Percentiles rank a stretch among this genome's conserved stretches.
Evolutionary conservation across 1,140 invertebrate species (phyloP).

Genomic region (Macrotrachela quadricornifera): DNA sequence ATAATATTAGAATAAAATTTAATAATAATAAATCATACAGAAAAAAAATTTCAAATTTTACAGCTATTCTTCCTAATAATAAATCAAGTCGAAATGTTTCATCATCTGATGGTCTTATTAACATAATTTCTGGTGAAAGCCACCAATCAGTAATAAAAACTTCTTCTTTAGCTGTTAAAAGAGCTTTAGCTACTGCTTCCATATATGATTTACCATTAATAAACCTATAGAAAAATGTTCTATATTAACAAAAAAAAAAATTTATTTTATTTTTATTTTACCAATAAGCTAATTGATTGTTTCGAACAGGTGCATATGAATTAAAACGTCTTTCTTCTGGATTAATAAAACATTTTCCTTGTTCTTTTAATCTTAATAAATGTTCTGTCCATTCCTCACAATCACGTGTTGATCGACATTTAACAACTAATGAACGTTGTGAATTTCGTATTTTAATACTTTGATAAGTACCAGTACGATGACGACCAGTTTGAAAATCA

Average conservation of each 20-base stretch:
- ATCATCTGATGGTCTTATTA: slow-evolving; percentile 59
- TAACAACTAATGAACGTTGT: not conserved
- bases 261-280: slow-evolving; percentile 50
- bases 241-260: too few species aligned
- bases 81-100: slow-evolving; percentile 66
- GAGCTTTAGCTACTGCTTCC: slow-evolving; percentile 60
- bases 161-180: slow-evolving; percentile 70
- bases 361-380: too few species aligned
- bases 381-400: too few species aligned
- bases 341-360: too few species aligned
- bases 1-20: slow-evolving; percentile 41
- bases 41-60: too few species aligned
- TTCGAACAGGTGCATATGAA: slow-evolving; percentile 4
- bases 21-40: slow-evolving; percentile 29
- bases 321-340: not conserved
- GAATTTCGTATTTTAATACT: slow-evolving; percentile 3
- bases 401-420: not conserved
- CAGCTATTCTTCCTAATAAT: slow-evolving; percentile 63
- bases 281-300: not conserved
- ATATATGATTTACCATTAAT: slow-evolving; percentile 69
- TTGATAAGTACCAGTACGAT: slow-evolving; percentile 16
- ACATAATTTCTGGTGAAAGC: slow-evolving; percentile 70
- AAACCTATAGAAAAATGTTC: slow-evolving; percentile 28
- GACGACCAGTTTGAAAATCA: slow-evolving; percentile 37
- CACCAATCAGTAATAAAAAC: slow-evolving; percentile 93